Evolutionary conservation across 2,113 vertebrate species (phyloP), one percentile per base, ranked within the genome.

Genomic region (Aspidoscelis tigris): DNA sequence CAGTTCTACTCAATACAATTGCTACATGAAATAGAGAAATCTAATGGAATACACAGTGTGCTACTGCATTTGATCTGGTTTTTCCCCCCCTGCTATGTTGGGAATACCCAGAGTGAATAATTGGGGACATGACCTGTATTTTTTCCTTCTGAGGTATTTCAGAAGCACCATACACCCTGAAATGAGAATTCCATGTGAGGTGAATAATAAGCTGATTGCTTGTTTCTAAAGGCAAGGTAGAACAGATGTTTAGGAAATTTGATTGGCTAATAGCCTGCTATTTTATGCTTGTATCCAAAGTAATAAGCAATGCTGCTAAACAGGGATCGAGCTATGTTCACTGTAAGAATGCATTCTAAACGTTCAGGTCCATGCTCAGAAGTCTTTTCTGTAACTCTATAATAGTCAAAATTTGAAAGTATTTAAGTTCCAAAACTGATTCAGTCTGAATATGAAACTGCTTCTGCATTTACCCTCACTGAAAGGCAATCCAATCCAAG

Each of bases 21-120:
- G 73, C 43, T 86, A 53, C 26, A 41, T 72, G 55, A 78, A 26
- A 77, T 72, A 74, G 41, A 21, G 11, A 68, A 82, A 44, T 50
- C 80, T 71, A 82, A 78, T 86, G 50, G 66, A 78, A 72, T 77
- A 78, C 66, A 72, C n/a, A 26, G 39, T 70, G 68, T 70, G 68
- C 65, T 86, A 64, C 41, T 76, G 65, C 81, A 43, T 75, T 61
- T 21, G 33, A 58, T 76, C 64, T 64, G 64, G 71, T 21, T 64
- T 47, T 11, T 26, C n/a, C 39, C 64, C 21, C 74, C 22, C 9
- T 71, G 44, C 43, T 10, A 65, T n/a, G 65, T 65, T 78, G 74
- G n/a, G 58, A 65, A 86, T 47, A 86, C 26, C n/a, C 53, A 39
- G 9, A 70, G 73, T 70, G 65, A 86, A 64, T 86, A 76, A 86